Evolutionary conservation across 2,888 invertebrate genomes (phyloP), one percentile per base, ranked within the genome.

Genomic region (Plebejus melissa): DNA sequence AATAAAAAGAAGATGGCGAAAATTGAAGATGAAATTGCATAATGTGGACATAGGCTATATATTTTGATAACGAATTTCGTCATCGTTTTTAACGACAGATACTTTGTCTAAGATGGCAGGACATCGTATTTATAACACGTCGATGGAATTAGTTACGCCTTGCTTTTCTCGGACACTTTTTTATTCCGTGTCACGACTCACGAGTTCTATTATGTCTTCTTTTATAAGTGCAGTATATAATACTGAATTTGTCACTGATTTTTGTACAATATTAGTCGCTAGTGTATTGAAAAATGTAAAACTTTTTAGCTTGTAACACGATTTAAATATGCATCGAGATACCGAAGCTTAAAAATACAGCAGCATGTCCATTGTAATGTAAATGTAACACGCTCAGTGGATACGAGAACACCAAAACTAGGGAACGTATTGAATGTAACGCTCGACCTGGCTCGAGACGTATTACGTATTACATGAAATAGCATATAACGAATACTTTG

Each of bases 401-500:
- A 65, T 65, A 65, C 4, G 9, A 13, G 11, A 32, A 58, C 32
- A 32, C 32, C 11, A 65, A 11, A 13, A 58, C 9, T 60, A 1
- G 28, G 65, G 32, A 65, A 65, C 32, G 32, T 65, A 65, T 65
- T 65, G 65, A 65, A 65, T 65, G 28, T 32, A 65, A 65, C 65
- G 65, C 65, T 65, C 13, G 65, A 65, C 65, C 65, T 13, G 65
- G 5, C 65, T 65, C 65, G 7, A 65, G 32, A 11, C 65, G 22
- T 58, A 13, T 11, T 65, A 65, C 22, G 22, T 65, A 32, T 32
- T 65, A 65, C 4, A 65, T 3, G 11, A 65, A 11, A 32, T 32
- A 22, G 28, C 7, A 2, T 28, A 4, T 32, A 32, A 65, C 16
- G 54, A 5, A 36, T 36, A 16, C 2, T 58, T 22, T 22, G 3